Evolutionary conservation across 2,113 vertebrate species (phyloP).

Genomic region (Notarius quadriscutis): DNA sequence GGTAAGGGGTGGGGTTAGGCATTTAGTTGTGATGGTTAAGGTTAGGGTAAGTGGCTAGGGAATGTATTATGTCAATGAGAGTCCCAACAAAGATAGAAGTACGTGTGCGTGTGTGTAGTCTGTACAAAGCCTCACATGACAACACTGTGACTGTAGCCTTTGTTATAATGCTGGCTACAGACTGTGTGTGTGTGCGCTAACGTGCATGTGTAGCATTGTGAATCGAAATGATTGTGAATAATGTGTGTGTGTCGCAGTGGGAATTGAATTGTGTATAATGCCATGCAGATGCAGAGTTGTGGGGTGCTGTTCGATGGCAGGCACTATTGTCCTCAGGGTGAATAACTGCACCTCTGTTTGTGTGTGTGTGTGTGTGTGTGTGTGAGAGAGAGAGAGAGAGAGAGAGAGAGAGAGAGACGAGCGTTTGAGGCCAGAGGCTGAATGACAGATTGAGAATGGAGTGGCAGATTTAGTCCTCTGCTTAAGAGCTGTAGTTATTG

Average conservation of each 20-base stretch:
- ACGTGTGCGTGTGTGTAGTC: constrained; percentile 14
- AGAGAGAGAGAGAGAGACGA: no score
- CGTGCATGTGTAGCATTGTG: not conserved
- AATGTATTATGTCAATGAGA: no score
- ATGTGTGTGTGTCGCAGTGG: constrained; percentile 20
- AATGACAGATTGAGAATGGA: not conserved
- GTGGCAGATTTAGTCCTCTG: not conserved
- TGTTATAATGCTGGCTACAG: constrained; percentile 12
- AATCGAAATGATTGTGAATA: constrained; percentile 28
- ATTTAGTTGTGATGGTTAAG: no score
- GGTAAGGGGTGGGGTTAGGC: no score
- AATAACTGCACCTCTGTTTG: constrained; percentile 34
- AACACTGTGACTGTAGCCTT: constrained; percentile 24
- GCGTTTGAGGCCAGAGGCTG: not conserved
- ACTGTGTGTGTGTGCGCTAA: constrained; percentile 20
- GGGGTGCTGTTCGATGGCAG: constrained; percentile 41
- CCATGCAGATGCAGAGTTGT: constrained; percentile 38
- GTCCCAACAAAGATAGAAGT: no score
- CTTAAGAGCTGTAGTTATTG: not conserved
- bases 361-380: not conserved
- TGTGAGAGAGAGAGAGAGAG: no score
- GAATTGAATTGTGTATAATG: constrained; percentile 31
- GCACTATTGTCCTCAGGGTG: constrained; percentile 42
- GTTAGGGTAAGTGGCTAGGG: no score
- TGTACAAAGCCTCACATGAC: constrained; percentile 24